Percentiles rank a stretch among this genome's conserved stretches.
phyloP scores from a whole-genome alignment of 2,888 invertebrate genomes.

The Biston stratarius region DNA sequence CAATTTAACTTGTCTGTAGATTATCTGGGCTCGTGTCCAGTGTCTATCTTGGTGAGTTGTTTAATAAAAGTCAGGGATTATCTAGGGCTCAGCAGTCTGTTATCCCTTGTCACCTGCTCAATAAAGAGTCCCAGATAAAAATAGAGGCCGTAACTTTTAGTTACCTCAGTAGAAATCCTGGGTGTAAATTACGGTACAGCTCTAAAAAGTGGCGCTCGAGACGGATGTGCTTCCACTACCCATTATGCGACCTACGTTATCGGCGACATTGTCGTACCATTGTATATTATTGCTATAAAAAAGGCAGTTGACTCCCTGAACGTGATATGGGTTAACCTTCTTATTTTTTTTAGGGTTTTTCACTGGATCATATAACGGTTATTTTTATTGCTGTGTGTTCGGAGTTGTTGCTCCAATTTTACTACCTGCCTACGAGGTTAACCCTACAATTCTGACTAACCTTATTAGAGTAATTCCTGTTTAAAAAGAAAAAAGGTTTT shows the following conservation, averaged over 20 bases:
- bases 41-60: conserved; percentile 33
- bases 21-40: conserved; percentile 29
- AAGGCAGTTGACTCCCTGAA: conserved; percentile 27
- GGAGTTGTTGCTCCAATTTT: conserved; percentile 13
- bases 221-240: conserved; percentile 24
- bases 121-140: conserved; percentile 37
- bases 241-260: conserved; percentile 30
- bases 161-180: conserved; percentile 19
- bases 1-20: conserved; percentile 54
- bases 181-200: conserved; percentile 32
- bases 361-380: conserved; percentile 28
- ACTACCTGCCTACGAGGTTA: conserved; percentile 3
- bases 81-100: conserved; percentile 34
- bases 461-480: neutral
- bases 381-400: conserved; percentile 26
- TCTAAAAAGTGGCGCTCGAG: conserved; percentile 19
- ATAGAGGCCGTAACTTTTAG: conserved; percentile 34
- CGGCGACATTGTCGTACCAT: conserved; percentile 21
- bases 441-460: neutral
- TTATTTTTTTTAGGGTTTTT: conserved; percentile 26
- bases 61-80: conserved; percentile 40
- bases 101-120: conserved; percentile 38
- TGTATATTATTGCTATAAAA: conserved; percentile 31
- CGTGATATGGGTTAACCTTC: conserved; percentile 33
- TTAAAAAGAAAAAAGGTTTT: no score